phyloP scores from a whole-genome alignment of 2,113 vertebrate species.

The Lepus timidus region DNA sequence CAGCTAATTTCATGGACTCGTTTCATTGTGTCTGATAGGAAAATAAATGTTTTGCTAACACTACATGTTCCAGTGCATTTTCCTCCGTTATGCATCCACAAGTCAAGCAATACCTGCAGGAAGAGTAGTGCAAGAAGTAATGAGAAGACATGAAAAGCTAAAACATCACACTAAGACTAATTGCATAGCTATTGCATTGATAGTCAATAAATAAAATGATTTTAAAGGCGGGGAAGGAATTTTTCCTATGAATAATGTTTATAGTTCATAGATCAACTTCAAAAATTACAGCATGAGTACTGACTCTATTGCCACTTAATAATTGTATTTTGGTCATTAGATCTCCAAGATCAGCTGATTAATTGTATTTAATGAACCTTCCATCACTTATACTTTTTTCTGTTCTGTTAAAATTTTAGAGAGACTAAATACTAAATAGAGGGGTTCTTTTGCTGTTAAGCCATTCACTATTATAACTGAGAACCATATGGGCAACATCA shows the following conservation, averaged over 20 bases:
- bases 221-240: neutral
- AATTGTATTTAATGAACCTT: slow-evolving; percentile 50
- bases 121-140: neutral
- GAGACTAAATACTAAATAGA: slow-evolving; percentile 6
- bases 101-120: neutral
- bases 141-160: neutral
- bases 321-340: slow-evolving; percentile 61
- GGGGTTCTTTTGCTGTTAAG: slow-evolving; percentile 80
- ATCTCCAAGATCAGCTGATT: slow-evolving; percentile 61
- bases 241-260: neutral
- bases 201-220: neutral
- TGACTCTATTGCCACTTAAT: slow-evolving; percentile 58
- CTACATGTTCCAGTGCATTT: neutral
- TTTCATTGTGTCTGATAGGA: neutral
- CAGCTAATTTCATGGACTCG: neutral
- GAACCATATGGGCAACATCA: slow-evolving; percentile 84
- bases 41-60: neutral
- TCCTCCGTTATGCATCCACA: neutral
- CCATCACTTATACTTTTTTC: slow-evolving; percentile 59
- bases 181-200: neutral
- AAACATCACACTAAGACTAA: neutral
- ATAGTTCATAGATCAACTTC: neutral
- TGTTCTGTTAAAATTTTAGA: neutral
- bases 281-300: neutral
- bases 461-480: slow-evolving; percentile 83